Evolutionary conservation across 2,797 vertebrate genomes (phyloP).

Genomic region (Galagoides demidoff): DNA sequence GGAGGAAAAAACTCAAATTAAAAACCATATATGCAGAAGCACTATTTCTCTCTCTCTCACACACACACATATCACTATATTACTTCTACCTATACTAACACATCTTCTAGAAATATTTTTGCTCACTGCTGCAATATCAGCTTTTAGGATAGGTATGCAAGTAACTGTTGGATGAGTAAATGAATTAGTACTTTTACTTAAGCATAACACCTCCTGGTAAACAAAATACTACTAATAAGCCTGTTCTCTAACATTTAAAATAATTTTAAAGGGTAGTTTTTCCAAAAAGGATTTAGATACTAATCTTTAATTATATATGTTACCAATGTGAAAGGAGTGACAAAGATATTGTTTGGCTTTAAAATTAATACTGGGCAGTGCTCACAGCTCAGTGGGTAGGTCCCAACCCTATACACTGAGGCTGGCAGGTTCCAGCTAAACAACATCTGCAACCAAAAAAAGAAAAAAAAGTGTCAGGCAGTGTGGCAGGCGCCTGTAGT

Average conservation of each 20-base stretch:
- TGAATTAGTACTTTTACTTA: background rate
- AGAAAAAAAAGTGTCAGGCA: no score
- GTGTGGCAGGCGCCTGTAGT: no score
- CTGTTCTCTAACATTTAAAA: background rate
- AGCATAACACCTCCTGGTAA: background rate
- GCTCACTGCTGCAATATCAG: background rate
- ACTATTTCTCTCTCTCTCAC: background rate
- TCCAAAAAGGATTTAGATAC: constrained; percentile 8
- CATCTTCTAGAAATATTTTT: constrained; percentile 17
- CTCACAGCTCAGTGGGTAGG: no score
- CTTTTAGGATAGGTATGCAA: background rate
- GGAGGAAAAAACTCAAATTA: background rate
- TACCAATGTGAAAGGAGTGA: constrained; percentile 14
- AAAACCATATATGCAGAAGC: background rate
- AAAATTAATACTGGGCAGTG: background rate
- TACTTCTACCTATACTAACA: background rate
- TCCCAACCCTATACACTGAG: no score
- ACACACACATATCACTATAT: background rate
- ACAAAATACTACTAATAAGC: background rate
- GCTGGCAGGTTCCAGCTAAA: no score
- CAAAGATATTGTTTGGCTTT: background rate
- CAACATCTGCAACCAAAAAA: no score
- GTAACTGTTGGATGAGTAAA: background rate
- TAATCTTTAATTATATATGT: background rate
- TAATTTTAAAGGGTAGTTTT: background rate